Evolutionary conservation across 2,888 invertebrate species (phyloP).

Genomic region (Cantharis nigra): DNA sequence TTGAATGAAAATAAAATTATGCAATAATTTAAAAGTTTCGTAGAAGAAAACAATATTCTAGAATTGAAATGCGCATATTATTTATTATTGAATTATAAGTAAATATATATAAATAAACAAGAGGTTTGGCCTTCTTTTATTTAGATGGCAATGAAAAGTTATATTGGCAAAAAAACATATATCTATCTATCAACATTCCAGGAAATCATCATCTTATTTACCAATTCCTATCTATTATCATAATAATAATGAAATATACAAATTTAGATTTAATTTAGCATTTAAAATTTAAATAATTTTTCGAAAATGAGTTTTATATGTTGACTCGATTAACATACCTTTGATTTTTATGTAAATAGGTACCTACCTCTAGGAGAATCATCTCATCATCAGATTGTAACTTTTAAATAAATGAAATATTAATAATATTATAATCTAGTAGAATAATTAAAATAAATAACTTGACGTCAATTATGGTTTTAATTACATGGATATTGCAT

Average conservation of each 20-base stretch:
- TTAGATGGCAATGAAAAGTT: conserved; percentile 34
- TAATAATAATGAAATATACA: conserved; percentile 15
- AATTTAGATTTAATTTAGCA: conserved; percentile 8
- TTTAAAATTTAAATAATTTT: background rate
- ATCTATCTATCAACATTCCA: conserved; percentile 27
- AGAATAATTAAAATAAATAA: conserved; percentile 38
- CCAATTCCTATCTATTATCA: conserved; percentile 20
- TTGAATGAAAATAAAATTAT: conserved; percentile 2
- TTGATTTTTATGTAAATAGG: conserved; percentile 19
- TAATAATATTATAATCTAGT: conserved; percentile 31
- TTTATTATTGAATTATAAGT: conserved; percentile 13
- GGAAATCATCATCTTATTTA: conserved; percentile 27
- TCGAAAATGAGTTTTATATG: background rate
- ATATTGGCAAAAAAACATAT: conserved; percentile 32
- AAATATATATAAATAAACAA: conserved; percentile 26
- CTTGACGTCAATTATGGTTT: conserved; percentile 38
- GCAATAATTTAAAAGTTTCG: conserved; percentile 11
- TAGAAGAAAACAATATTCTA: conserved; percentile 18
- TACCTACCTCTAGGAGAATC: background rate
- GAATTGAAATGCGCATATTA: conserved; percentile 27
- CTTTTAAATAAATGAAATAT: conserved; percentile 16
- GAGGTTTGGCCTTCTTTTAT: conserved; percentile 36
- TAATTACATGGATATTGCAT: conserved; percentile 37
- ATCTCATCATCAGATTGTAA: background rate
- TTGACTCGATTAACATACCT: background rate